A percentile compares a stretch with the other conserved stretches of the same genome.
These are phyloP conservation scores for Drosophila falleni DNA, from an alignment of 2,888 invertebrate genomes.

Conservation along the genomic window DNA sequence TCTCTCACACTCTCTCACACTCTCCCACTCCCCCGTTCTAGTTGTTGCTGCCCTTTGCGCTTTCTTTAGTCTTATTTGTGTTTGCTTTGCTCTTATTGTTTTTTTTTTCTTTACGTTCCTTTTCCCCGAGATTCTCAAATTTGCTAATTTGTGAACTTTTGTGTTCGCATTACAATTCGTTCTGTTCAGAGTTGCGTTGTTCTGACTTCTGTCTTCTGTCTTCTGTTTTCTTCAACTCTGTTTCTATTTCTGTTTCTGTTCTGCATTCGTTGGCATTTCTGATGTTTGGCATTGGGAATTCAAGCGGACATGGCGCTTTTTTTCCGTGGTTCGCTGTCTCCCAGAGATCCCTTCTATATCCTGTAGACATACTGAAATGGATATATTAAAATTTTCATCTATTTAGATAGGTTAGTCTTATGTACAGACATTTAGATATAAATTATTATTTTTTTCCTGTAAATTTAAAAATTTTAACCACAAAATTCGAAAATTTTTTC, in stretches of 20 bases:
- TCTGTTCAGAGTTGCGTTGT: too few relatives aligned
- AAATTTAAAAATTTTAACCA: too few relatives aligned
- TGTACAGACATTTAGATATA: background rate
- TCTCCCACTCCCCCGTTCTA: background rate
- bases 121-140: constrained; percentile 74
- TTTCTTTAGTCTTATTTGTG: constrained; percentile 57
- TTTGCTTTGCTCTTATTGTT: constrained; percentile 42
- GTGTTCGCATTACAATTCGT: constrained; percentile 73
- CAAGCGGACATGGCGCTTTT: constrained; percentile 26
- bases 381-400: background rate
- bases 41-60: constrained; percentile 31
- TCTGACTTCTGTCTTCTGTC: constrained; percentile 33
- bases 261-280: constrained; percentile 40
- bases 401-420: background rate
- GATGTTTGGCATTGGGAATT: constrained; percentile 63
- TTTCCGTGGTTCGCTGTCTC: constrained; percentile 36
- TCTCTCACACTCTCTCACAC: constrained; percentile 12
- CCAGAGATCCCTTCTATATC: constrained; percentile 25
- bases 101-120: constrained; percentile 15
- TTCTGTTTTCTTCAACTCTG: constrained; percentile 21
- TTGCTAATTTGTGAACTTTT: constrained; percentile 82
- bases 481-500: too few relatives aligned
- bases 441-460: too few relatives aligned
- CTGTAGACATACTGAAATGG: background rate
- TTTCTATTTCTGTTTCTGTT: constrained; percentile 8